Evolutionary conservation across 1,140 invertebrate species (phyloP), one percentile per base, ranked within the genome.

Genomic region (Drosophila insularis): DNA sequence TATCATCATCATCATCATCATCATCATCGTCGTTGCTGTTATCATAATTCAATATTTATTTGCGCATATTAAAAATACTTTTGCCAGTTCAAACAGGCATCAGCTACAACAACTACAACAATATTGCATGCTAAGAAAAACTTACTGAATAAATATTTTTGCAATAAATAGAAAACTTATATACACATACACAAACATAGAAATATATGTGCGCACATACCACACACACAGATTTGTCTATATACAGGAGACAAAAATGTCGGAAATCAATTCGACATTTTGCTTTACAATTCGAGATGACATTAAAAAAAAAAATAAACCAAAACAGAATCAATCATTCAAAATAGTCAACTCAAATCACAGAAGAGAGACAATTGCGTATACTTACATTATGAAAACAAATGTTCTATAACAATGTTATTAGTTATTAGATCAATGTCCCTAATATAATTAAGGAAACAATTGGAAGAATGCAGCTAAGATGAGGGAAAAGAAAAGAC

Each of bases 61-160:
- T 81, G 78, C 63, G 60, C 63, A 86, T 81, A 87, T 87, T 87
- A 87, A 86, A 86, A 86, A 86, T 84, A 66, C 66, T 67, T 76
- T 43, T 76, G 78, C 68, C 54, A 78, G 71, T 68, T 75, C 74
- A 78, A 78, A 81, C 71, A 73, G 60, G 27, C 61, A 67, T 62
- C 61, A 70, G 35, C 39, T n/a, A 31, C 3, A 10, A 14, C 21
- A 17, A 31, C 40, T 60, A 21, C 59, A 62, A 66, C 37, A 62
- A 71, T 59, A 43, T 43, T 43, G 66, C 56, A 77, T 79, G 77
- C 63, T 74, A 60, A 71, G 59, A 86, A 62, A 81, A 78, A 72
- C 82, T 85, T 81, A 70, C 78, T 71, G 62, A 78, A 86, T 70
- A 87, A 86, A 86, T 86, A 86, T 86, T 81, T 78, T 78, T 68